Conservation (phyloP, 30 jellyfish, hydroid and myxozoan genomes). For the Chironex yamaguchii region DNA sequence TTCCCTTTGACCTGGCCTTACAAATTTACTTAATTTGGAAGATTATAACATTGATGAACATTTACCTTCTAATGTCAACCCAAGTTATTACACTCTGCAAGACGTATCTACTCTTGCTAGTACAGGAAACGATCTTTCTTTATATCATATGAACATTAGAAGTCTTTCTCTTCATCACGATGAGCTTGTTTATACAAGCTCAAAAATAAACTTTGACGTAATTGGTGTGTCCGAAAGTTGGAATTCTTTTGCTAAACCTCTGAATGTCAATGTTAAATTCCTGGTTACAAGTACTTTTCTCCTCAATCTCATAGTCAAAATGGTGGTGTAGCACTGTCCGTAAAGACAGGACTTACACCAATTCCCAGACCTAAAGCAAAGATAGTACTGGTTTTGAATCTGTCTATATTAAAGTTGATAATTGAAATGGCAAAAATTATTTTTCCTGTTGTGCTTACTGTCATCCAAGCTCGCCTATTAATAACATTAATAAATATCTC, state of each 20-base stretch:
- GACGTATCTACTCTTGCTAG: background rate
- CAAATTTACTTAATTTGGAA: background rate
- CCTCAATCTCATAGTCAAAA: background rate
- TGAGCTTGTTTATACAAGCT: background rate
- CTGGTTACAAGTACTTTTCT: background rate
- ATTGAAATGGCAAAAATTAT: background rate
- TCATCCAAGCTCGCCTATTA: background rate
- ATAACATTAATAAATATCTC: background rate
- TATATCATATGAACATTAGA: background rate
- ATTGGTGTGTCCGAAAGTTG: conserved; percentile 11
- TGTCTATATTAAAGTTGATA: background rate
- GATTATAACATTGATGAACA: background rate
- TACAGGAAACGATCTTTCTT: background rate
- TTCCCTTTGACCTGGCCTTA: no score
- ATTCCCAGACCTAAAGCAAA: background rate
- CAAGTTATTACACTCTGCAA: background rate
- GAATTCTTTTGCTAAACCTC: conserved; percentile 1
- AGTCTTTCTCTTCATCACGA: conserved; percentile 1
- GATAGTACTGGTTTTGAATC: background rate
- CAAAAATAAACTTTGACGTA: background rate
- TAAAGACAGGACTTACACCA: background rate
- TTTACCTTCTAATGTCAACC: background rate
- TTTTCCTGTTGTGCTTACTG: background rate
- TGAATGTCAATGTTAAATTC: conserved; percentile 12
- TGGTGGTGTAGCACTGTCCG: background rate